phyloP scores from a whole-genome alignment of 92 coral and sea anemone species.

The Siderastrea siderea region DNA sequence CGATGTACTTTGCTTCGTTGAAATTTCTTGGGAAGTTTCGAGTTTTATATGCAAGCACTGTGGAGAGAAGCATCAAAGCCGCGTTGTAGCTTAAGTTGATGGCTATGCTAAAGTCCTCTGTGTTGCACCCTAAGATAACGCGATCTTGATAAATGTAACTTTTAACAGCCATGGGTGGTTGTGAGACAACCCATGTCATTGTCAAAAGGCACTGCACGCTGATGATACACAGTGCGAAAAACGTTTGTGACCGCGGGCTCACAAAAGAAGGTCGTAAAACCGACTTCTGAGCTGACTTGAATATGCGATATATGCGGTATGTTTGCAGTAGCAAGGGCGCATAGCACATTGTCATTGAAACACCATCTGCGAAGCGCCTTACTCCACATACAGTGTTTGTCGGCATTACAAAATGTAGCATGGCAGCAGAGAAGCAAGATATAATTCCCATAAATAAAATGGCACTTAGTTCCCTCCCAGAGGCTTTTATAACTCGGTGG shows the following conservation, averaged over 20 bases:
- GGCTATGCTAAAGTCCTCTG: slow-evolving; percentile 51
- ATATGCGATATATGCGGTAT: slow-evolving; percentile 83
- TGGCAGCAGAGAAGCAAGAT: slow-evolving; percentile 64
- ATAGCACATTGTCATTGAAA: slow-evolving; percentile 73
- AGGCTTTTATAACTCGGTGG: slow-evolving; percentile 78
- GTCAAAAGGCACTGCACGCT: slow-evolving; percentile 70
- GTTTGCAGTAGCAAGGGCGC: slow-evolving; percentile 83
- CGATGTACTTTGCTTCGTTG: slow-evolving; percentile 92
- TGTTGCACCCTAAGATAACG: slow-evolving; percentile 65
- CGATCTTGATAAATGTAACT: slow-evolving; percentile 58
- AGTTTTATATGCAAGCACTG: slow-evolving; percentile 77
- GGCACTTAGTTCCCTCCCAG: slow-evolving; percentile 73
- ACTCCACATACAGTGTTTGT: slow-evolving; percentile 60
- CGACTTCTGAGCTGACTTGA: slow-evolving; percentile 74
- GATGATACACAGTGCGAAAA: slow-evolving; percentile 65
- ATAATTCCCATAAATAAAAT: slow-evolving; percentile 71
- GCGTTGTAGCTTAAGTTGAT: slow-evolving; percentile 61
- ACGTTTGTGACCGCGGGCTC: slow-evolving; percentile 75
- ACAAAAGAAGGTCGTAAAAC: slow-evolving; percentile 75
- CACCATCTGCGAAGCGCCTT: slow-evolving; percentile 60
- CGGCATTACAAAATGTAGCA: slow-evolving; percentile 67
- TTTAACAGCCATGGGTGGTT: slow-evolving; percentile 48
- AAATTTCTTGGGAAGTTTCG: slow-evolving; percentile 85
- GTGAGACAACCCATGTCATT: slow-evolving; percentile 67
- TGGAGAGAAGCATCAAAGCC: slow-evolving; percentile 66